phyloP scores from a whole-genome alignment of 2,797 vertebrate genomes.

The Holocentrus rufus region DNA sequence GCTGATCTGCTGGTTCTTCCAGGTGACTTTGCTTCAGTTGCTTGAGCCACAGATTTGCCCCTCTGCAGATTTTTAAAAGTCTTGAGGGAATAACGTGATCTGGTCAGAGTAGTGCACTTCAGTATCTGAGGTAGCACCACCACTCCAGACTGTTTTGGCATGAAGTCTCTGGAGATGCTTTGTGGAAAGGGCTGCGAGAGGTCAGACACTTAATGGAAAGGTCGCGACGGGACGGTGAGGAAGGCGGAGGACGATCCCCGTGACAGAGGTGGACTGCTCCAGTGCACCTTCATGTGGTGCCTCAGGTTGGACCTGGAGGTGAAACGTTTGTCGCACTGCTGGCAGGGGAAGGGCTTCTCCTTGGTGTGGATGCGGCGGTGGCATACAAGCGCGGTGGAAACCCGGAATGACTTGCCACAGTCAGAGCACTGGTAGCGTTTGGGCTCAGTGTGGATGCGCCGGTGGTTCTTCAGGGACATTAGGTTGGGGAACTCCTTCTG shows the following conservation, averaged over 20 bases:
- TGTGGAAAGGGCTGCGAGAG: not conserved
- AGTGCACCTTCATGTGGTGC: slow-evolving; percentile 75
- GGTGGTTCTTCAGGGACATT: slow-evolving; percentile 83
- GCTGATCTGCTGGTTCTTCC: not conserved
- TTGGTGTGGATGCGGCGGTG: slow-evolving; percentile 84
- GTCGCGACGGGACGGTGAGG: slow-evolving; percentile 63
- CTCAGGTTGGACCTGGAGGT: slow-evolving; percentile 74
- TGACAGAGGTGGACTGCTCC: slow-evolving; percentile 53
- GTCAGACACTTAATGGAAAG: slow-evolving; percentile 54
- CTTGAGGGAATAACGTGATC: not conserved
- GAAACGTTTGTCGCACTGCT: slow-evolving; percentile 69
- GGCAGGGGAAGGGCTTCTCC: slow-evolving; percentile 77
- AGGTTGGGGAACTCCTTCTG: slow-evolving; percentile 75
- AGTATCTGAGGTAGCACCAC: not conserved
- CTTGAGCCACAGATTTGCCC: not conserved
- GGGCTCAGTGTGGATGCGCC: slow-evolving; percentile 82
- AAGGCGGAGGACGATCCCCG: slow-evolving; percentile 57
- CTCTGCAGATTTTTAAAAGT: not conserved
- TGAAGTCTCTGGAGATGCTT: not conserved
- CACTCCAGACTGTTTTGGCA: not conserved
- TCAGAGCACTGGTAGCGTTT: slow-evolving; percentile 81
- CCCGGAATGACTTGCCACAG: slow-evolving; percentile 72
- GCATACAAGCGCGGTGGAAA: slow-evolving; percentile 81
- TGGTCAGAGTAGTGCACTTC: not conserved
- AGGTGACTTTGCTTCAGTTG: not conserved